A percentile compares a stretch with the other conserved stretches of the same genome.
Evolutionary conservation across 2,888 invertebrate genomes (phyloP).

Genomic region (Achlya flavicornis): DNA sequence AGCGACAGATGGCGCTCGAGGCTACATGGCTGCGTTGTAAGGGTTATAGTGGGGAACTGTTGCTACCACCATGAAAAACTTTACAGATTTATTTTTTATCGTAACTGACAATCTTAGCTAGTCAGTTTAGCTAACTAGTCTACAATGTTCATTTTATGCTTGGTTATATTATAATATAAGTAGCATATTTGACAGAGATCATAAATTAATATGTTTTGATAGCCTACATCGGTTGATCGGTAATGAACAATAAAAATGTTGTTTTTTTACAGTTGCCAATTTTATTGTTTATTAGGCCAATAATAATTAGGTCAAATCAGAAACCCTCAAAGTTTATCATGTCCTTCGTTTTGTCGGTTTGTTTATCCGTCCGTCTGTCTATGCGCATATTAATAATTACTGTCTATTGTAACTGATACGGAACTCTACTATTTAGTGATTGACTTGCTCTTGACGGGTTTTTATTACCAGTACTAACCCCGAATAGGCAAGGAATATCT

Average conservation of each 20-base stretch:
- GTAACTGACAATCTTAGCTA: background rate
- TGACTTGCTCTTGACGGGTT: too few species aligned
- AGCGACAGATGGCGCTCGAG: slow-evolving; percentile 43
- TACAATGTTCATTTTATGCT: background rate
- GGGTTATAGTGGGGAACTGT: slow-evolving; percentile 13
- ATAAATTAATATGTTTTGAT: background rate
- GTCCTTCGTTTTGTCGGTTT: too few species aligned
- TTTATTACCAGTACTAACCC: background rate
- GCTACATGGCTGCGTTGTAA: slow-evolving; percentile 21
- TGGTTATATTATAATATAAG: background rate
- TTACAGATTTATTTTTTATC: slow-evolving; percentile 28
- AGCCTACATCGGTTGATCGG: background rate
- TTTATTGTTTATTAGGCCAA: too few species aligned
- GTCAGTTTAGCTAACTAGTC: background rate
- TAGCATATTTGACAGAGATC: background rate
- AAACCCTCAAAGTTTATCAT: too few species aligned
- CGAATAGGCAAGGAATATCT: slow-evolving; percentile 14
- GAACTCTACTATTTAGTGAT: too few species aligned
- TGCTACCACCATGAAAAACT: slow-evolving; percentile 25
- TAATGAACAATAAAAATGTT: too few species aligned
- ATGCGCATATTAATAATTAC: too few species aligned
- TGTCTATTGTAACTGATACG: too few species aligned
- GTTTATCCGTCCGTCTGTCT: too few species aligned
- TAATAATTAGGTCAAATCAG: too few species aligned
- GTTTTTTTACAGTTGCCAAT: too few species aligned